Evolutionary conservation across 2,888 invertebrate genomes (phyloP).

Genomic region (Empis livida): DNA sequence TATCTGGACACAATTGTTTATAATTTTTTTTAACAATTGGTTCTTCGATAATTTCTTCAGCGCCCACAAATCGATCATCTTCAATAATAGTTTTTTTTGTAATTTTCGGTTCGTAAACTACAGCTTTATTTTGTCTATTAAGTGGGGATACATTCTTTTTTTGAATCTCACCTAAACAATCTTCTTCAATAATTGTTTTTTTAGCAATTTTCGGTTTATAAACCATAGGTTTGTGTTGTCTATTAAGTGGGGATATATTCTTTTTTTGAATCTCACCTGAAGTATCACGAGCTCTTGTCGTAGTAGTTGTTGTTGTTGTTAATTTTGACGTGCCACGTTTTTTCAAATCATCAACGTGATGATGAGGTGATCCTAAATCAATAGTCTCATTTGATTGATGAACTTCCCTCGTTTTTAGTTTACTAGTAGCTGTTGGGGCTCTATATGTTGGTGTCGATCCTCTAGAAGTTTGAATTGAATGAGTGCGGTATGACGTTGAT

Average conservation of each 20-base stretch:
- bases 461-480: conserved; percentile 20
- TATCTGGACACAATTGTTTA: conserved; percentile 15
- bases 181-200: conserved; percentile 23
- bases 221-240: conserved; percentile 4
- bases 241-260: conserved; percentile 1
- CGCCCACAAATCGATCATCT: conserved; percentile 16
- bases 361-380: conserved; percentile 10
- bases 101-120: conserved; percentile 3
- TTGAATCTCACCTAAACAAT: conserved; percentile 12
- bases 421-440: conserved; percentile 18
- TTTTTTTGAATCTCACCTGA: conserved; percentile 1
- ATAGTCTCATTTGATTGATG: conserved; percentile 23
- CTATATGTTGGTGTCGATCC: conserved; percentile 9
- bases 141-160: conserved; percentile 1
- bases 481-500: conserved; percentile 25
- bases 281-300: not conserved
- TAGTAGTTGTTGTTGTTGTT: conserved; percentile 7
- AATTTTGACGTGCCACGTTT: conserved; percentile 13
- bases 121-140: conserved; percentile 3
- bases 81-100: conserved; percentile 23
- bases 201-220: conserved; percentile 11
- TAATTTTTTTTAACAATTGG: conserved; percentile 24
- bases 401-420: conserved; percentile 19
- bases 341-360: conserved; percentile 9
- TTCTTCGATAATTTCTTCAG: conserved; percentile 19